Evolutionary conservation across 2,113 vertebrate genomes (phyloP).

Genomic region (Pteropus alecto): DNA sequence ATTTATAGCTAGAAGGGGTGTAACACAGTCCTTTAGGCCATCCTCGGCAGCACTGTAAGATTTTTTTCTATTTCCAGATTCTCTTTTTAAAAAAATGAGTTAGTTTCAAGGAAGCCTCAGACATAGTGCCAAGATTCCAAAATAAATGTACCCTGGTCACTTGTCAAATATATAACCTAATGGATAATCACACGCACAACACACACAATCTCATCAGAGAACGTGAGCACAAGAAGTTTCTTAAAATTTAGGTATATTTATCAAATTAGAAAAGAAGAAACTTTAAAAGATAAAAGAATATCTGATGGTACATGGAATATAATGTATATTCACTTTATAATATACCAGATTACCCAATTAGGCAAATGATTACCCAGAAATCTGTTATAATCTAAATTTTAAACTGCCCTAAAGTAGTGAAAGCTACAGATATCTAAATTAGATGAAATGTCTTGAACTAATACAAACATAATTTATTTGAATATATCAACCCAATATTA

Average conservation of each 20-base stretch:
- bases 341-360: background rate
- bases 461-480: constrained; percentile 25
- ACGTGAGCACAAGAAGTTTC: background rate
- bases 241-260: background rate
- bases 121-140: background rate
- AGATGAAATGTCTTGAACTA: background rate
- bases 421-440: background rate
- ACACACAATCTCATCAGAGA: background rate
- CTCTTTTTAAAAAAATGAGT: background rate
- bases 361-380: background rate
- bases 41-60: background rate
- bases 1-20: background rate
- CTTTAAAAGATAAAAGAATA: background rate
- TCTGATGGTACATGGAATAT: background rate
- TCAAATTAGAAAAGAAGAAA: background rate
- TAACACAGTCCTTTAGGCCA: background rate
- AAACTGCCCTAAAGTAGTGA: background rate
- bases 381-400: background rate
- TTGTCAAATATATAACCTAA: background rate
- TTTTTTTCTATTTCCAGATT: constrained; percentile 9
- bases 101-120: background rate
- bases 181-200: background rate
- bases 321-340: background rate
- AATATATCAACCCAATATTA: background rate
- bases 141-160: background rate